Base-by-base conservation (phyloP, 2,888 invertebrate genomes). In the Neuroscelio doddi region DNA sequence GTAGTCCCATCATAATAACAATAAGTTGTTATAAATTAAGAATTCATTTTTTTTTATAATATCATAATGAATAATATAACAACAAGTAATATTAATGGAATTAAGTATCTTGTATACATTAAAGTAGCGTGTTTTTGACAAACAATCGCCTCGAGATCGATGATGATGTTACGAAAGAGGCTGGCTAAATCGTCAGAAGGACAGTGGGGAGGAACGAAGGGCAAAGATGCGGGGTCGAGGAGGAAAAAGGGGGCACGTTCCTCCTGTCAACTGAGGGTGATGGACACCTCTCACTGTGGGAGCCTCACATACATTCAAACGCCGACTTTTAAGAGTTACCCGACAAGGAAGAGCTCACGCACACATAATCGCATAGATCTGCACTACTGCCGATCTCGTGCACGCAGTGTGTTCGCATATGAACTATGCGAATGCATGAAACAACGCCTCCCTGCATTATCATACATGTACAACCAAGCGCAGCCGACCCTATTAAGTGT, bases 211-310 rank as follows among this genome's bases (percentile, higher is more conserved):
- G 64, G 47, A 42, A 39, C 50, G 66, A 66, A 67, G 64, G 58
- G 64, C 32, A 34, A 51, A 38, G 58, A 30, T 36, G 59, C 29
- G 61, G 53, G 52, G 21, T 32, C 52, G 32, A 10, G 46, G 47
- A 55, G 50, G 58, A 21, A 26, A 46, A 27, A 55, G 58, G 68
- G 69, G 68, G 71, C 80, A 78, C 77, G 81, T 76, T 82, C 78
- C 80, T 81, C 80, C 78, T 83, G 82, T 81, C 82, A 81, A 77
- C 75, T 72, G 75, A 81, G 80, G 81, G 80, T 83, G 82, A 83
- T 81, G 81, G 75, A 83, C 81, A 83, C 78, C 82, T 81, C 81
- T 75, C 71, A 68, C 78, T 80, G 80, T 83, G 82, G 81, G 82
- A 83, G 80, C 75, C 69, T 75, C 72, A 65, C 64, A 64, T 63